Conservation (phyloP, 2,888 invertebrate species). For the Spialia ferax region DNA sequence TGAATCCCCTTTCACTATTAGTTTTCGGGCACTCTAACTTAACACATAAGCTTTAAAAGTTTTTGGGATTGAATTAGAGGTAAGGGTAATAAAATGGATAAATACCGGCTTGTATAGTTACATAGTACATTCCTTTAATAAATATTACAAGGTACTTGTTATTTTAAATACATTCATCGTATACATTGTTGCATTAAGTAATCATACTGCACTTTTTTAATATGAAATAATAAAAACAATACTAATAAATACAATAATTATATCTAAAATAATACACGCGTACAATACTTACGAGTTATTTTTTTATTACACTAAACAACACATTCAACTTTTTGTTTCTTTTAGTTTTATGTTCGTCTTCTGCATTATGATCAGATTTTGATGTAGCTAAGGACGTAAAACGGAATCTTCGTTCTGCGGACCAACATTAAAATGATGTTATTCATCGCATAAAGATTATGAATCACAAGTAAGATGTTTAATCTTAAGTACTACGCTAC, state of each 20-base stretch:
- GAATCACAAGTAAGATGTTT: constrained; percentile 69
- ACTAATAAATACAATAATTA: too few relatives aligned
- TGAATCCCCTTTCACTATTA: constrained; percentile 2
- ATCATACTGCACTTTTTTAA: too few relatives aligned
- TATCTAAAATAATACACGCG: too few relatives aligned
- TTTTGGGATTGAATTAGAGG: not conserved
- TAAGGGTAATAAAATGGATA: too few relatives aligned
- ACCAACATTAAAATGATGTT: constrained; percentile 74
- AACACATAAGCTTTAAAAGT: not conserved
- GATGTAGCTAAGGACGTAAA: constrained; percentile 59
- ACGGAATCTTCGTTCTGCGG: constrained; percentile 48
- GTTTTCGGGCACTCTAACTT: not conserved
- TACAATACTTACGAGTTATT: too few relatives aligned
- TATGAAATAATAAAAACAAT: too few relatives aligned
- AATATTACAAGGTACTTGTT: too few relatives aligned
- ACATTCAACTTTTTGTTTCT: constrained; percentile 5
- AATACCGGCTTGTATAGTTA: too few relatives aligned
- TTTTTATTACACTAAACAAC: too few relatives aligned
- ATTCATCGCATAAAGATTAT: constrained; percentile 72
- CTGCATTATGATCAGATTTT: constrained; percentile 42
- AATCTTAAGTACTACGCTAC: constrained; percentile 56
- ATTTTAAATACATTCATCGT: too few relatives aligned
- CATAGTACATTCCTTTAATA: too few relatives aligned
- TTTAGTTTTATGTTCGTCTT: constrained; percentile 17
- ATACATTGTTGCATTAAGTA: too few relatives aligned